A percentile compares a stretch with the other conserved stretches of the same genome.
Conservation (phyloP, 2,888 invertebrate genomes). For the Antheraea assamensis region DNA sequence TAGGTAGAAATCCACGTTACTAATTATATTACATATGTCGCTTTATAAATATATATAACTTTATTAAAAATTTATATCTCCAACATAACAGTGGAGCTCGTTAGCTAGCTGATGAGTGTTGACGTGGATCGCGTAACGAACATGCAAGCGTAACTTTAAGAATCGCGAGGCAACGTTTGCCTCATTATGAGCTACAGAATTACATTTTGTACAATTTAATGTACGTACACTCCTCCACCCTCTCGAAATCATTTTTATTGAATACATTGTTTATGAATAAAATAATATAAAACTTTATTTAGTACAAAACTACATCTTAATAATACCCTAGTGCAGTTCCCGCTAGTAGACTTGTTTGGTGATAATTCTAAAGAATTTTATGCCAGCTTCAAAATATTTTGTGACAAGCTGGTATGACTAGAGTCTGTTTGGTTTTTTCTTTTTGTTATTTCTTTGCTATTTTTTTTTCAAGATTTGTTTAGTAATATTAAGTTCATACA, state of each 20-base stretch:
- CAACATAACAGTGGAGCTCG: conserved; percentile 1
- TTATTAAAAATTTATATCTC: not conserved
- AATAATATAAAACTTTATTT: not conserved
- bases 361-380: no score
- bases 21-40: not conserved
- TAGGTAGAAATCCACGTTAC: not conserved
- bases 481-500: no score
- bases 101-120: not conserved
- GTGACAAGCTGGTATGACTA: no score
- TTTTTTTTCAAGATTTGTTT: no score
- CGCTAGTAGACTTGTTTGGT: no score
- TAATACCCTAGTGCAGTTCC: no score
- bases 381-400: no score
- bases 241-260: not conserved
- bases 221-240: not conserved
- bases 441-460: no score
- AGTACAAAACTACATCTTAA: not conserved
- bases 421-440: no score
- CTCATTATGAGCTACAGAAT: not conserved
- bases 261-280: not conserved
- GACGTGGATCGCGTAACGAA: not conserved
- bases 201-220: not conserved
- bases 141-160: not conserved
- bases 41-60: not conserved
- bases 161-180: not conserved